phyloP scores from a whole-genome alignment of 2,113 vertebrate species.

The Oreocharis arfaki region DNA sequence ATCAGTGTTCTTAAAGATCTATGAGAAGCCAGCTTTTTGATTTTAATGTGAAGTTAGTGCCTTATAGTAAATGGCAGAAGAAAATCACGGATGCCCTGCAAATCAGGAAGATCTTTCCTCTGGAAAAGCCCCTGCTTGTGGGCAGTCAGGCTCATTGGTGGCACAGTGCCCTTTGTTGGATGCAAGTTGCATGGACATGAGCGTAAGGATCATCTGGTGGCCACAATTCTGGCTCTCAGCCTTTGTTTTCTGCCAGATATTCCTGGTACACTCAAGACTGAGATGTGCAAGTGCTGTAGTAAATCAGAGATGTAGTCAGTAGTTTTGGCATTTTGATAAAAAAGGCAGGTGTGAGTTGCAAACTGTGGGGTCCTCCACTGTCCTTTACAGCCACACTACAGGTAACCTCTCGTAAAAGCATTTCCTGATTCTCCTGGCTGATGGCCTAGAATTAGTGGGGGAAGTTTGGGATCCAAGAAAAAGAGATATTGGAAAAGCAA shows the following conservation, averaged over 20 bases:
- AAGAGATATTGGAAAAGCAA: not conserved
- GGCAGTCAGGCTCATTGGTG: fast-evolving
- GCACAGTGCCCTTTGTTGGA: not conserved
- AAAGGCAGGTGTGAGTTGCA: not conserved
- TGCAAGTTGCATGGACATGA: not conserved
- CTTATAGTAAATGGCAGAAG: not conserved
- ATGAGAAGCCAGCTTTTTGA: not conserved
- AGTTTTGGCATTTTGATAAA: not conserved
- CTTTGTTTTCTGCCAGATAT: not conserved
- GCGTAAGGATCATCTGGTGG: not conserved
- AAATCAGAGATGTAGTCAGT: not conserved
- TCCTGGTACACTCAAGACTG: not conserved
- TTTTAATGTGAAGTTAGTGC: not conserved
- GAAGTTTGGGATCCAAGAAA: not conserved
- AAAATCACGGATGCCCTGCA: not conserved
- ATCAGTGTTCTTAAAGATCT: not conserved
- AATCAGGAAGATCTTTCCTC: not conserved
- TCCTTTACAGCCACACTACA: not conserved
- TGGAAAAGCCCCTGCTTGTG: not conserved
- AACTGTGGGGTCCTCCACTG: fast-evolving
- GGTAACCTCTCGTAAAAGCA: not conserved
- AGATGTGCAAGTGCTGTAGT: not conserved
- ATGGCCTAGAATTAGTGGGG: not conserved
- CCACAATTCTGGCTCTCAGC: not conserved
- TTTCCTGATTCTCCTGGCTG: not conserved